Percentiles rank a stretch among this genome's conserved stretches.
Conservation (phyloP, 1,140 invertebrate genomes). For the Pogonognathellus flavescens region DNA sequence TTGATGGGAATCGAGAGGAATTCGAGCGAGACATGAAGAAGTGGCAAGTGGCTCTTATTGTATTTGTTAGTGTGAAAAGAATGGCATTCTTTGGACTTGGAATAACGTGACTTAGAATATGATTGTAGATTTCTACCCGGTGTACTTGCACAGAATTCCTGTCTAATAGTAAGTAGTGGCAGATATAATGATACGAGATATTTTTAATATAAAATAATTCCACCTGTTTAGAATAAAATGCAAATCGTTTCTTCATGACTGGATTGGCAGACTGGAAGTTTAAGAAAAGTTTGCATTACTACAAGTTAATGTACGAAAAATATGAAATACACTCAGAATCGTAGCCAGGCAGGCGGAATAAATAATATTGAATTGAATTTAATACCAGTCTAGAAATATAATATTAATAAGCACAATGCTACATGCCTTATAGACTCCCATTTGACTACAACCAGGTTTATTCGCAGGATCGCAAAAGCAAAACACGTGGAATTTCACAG, state of each 20-base stretch:
- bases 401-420: too few relatives aligned
- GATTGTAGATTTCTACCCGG: background rate
- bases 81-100: background rate
- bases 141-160: background rate
- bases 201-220: background rate
- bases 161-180: too few relatives aligned
- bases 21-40: background rate
- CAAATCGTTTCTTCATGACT: constrained; percentile 15
- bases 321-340: too few relatives aligned
- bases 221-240: background rate
- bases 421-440: too few relatives aligned
- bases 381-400: too few relatives aligned
- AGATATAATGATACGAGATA: too few relatives aligned
- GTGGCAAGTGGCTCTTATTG: background rate
- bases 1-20: background rate
- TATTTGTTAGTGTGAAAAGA: background rate
- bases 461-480: background rate
- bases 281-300: background rate
- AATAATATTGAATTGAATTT: too few relatives aligned
- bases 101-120: background rate
- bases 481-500: background rate
- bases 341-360: too few relatives aligned
- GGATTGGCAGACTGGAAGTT: background rate
- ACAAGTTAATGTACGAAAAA: too few relatives aligned
- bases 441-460: too few relatives aligned